Evolutionary conservation across 2,888 invertebrate species (phyloP).

Genomic region (Antheraea yamamai): DNA sequence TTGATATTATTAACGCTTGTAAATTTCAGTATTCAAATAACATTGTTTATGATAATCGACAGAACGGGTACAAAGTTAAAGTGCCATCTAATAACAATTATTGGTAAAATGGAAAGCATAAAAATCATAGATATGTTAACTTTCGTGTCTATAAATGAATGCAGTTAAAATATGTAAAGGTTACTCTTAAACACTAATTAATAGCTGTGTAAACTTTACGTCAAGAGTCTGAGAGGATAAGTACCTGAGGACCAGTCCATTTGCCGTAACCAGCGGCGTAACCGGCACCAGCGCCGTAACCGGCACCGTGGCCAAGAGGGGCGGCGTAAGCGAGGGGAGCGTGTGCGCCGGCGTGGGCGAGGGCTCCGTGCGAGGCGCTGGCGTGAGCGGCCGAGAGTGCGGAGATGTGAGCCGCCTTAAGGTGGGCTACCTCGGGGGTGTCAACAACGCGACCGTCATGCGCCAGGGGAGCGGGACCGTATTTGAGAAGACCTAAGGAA

Average conservation of each 20-base stretch:
- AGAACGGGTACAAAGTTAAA: no score
- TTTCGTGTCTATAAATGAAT: no score
- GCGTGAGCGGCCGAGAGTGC: constrained; percentile 71
- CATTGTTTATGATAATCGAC: no score
- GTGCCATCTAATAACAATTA: no score
- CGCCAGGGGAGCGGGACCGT: constrained; percentile 77
- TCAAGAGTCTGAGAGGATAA: not conserved
- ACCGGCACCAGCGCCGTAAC: constrained; percentile 48
- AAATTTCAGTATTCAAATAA: no score
- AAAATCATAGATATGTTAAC: no score
- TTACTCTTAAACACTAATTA: not conserved
- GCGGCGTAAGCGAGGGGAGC: constrained; percentile 48
- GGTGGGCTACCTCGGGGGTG: constrained; percentile 81
- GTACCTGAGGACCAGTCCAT: constrained; percentile 70
- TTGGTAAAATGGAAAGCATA: no score
- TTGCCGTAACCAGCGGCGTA: constrained; percentile 75
- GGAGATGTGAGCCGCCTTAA: constrained; percentile 80
- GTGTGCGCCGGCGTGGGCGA: constrained; percentile 45
- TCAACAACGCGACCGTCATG: constrained; percentile 78
- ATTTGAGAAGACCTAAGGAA: constrained; percentile 68
- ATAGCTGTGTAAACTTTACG: not conserved
- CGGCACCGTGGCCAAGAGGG: constrained; percentile 46
- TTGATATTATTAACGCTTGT: no score
- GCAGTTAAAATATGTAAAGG: not conserved
- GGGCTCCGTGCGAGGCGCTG: constrained; percentile 48